Conservation (phyloP, 2,888 invertebrate genomes). For the Napeogenes inachia region DNA sequence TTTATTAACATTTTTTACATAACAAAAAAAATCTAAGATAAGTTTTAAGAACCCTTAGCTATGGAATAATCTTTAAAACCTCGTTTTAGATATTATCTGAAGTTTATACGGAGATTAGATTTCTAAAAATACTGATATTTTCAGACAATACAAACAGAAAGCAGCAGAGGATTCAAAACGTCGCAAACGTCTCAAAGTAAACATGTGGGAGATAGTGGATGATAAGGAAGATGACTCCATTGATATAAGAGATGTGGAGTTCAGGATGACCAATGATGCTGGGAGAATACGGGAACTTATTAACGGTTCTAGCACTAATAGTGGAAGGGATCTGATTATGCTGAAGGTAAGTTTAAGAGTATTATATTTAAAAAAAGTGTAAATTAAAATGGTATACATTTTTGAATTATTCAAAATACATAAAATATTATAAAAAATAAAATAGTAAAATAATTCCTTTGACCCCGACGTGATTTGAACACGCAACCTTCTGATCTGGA, state of each 20-base stretch:
- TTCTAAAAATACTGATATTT: not conserved
- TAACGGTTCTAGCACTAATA: slow-evolving; percentile 56
- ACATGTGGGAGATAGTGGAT: slow-evolving; percentile 82
- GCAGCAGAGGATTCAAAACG: slow-evolving; percentile 80
- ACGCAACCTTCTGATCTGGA: slow-evolving; percentile 99
- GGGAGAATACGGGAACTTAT: slow-evolving; percentile 80
- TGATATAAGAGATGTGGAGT: slow-evolving; percentile 92
- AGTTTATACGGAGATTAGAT: too few species aligned
- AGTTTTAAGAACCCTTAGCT: too few species aligned
- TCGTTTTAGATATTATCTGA: too few species aligned
- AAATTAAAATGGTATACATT: too few species aligned
- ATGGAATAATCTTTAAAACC: too few species aligned
- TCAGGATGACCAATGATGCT: slow-evolving; percentile 87
- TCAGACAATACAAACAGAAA: slow-evolving; percentile 81
- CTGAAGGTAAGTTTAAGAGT: slow-evolving; percentile 46
- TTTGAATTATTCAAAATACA: not conserved
- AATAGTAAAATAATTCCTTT: slow-evolving; percentile 40
- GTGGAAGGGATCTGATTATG: slow-evolving; percentile 60
- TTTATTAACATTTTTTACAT: too few species aligned
- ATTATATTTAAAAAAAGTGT: not conserved
- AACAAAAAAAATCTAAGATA: too few species aligned
- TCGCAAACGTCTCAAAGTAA: slow-evolving; percentile 85
- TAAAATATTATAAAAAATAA: not conserved
- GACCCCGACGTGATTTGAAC: slow-evolving; percentile 98
- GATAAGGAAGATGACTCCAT: slow-evolving; percentile 76